Base-by-base conservation (phyloP, 1,140 invertebrate species). In the Callitettix versicolor region DNA sequence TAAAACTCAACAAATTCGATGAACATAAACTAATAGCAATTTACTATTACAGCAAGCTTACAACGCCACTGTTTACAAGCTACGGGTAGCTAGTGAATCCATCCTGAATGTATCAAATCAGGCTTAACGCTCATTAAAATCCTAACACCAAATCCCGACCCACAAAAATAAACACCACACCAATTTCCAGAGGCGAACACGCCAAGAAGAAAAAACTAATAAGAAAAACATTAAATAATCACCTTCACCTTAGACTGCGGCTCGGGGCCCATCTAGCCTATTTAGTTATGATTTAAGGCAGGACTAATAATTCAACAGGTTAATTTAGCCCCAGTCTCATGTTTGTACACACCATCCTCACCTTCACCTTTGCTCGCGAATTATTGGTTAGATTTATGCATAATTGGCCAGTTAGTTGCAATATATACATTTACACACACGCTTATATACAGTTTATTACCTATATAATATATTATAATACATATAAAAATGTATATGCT, bases 141-240 rank as follows among this genome's bases (percentile, higher is more conserved):
- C 26, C 26, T 48, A 48, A 48, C 46, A 48, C 46, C 20, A 26
- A 48, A 22, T 48, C 46, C 43, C 43, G 43, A 30, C 26, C 26
- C 43, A 20, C 43, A 46, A 46, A 46, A 46, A 46, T 46, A 48
- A 48, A 48, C 46, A 48, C 21, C 21, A 30, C 21, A 48, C n/a
- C 21, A 48, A 15, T 26, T 26, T 24, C 46, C 46, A 15, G 46
- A 22, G 46, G 46, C 26, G 26, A 30, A 30, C 26, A 30, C 26
- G 26, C 26, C 26, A 30, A 30, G 26, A 30, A 30, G 46, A 26
- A 48, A 48, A 46, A 48, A 48, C 46, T 48, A 48, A 48, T 48
- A 48, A 48, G 46, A 48, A 48, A 48, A 48, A 48, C 46, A 48
- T 48, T 48, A 48, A 48, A 48, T 48, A 48, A 48, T 48, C 46